phyloP scores from a whole-genome alignment of 2,888 invertebrate species.

The Omphaloscelis lunosa region DNA sequence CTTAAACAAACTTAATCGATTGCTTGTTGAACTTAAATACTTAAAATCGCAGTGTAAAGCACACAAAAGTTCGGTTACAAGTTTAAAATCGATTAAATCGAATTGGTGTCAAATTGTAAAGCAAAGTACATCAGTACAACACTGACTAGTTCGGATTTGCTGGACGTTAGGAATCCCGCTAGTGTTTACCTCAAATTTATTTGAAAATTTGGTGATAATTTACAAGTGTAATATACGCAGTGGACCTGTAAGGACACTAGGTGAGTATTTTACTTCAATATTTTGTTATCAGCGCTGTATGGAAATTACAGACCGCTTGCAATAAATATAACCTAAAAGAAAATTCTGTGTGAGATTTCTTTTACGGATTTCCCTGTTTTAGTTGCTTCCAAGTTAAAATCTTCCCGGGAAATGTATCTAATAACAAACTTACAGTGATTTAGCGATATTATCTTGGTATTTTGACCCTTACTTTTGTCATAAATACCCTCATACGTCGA shows the following conservation, averaged over 20 bases:
- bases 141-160: conserved; percentile 76
- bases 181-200: conserved; percentile 86
- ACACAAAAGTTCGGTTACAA: conserved; percentile 1
- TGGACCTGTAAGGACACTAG: conserved; percentile 72
- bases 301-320: conserved; percentile 29
- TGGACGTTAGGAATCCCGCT: conserved; percentile 75
- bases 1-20: not conserved
- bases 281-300: conserved; percentile 26
- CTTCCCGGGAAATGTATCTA: not conserved
- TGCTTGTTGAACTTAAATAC: not conserved
- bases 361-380: conserved; percentile 30
- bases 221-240: conserved; percentile 83
- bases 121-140: conserved; percentile 67
- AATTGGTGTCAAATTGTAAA: conserved; percentile 57
- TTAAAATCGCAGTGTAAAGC: not conserved
- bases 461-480: conserved; percentile 51
- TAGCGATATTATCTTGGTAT: not conserved
- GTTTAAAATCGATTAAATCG: conserved; percentile 35
- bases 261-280: conserved; percentile 72
- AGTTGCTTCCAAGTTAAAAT: conserved; percentile 12
- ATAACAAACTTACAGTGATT: not conserved
- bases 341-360: conserved; percentile 55
- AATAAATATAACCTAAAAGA: conserved; percentile 71
- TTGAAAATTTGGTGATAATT: conserved; percentile 87
- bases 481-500: conserved; percentile 54